Evolutionary conservation across 2,113 vertebrate species (phyloP), one percentile per base, ranked within the genome.

Genomic region (Nothoprocta perdicaria): DNA sequence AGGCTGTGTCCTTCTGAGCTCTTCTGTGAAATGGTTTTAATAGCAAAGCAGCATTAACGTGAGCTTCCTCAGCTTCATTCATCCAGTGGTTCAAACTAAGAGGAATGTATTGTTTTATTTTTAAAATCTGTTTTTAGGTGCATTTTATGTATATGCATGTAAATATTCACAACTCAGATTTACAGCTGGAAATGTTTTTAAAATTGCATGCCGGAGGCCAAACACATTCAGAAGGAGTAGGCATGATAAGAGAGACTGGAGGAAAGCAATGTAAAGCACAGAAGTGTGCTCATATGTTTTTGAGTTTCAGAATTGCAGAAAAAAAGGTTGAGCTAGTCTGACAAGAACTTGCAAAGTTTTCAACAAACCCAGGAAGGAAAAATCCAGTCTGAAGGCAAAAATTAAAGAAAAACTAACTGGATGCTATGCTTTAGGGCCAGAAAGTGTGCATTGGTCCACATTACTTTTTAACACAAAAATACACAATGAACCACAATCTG

Each of bases 131-230:
- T 61, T 57, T 24, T 23, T 68, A 74, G 41, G 31, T 0, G 0
- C 9, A 7, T 5, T 58, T 6, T 16, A 57, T 5, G 9, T 3
- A 12, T 15, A 80, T 14, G 26, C 35, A 24, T 0, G 8, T 46
- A 63, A 80, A 29, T 52, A 80, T 38, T 41, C 41, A 50, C 48
- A 79, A 52, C 7, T 50, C 18, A 68, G 46, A 22, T 26, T 45
- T 50, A 9, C 23, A 67, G 73, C 29, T 45, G 31, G 35, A 74
- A 14, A 9, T 24, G 50, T 57, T 80, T 53, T 81, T 63, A 33
- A 86, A 71, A 52, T 33, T 43, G 43, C 31, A 57, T 40, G 31
- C 33, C 8, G 16, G 6, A 75, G 41, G 31, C 6, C 16, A 50
- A 72, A 69, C 11, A 21, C 0, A 6, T 10, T 38, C 31, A 60